Evolutionary conservation across 2,888 invertebrate species (phyloP), one percentile per base, ranked within the genome.

Genomic region (Apotomis betuletana): DNA sequence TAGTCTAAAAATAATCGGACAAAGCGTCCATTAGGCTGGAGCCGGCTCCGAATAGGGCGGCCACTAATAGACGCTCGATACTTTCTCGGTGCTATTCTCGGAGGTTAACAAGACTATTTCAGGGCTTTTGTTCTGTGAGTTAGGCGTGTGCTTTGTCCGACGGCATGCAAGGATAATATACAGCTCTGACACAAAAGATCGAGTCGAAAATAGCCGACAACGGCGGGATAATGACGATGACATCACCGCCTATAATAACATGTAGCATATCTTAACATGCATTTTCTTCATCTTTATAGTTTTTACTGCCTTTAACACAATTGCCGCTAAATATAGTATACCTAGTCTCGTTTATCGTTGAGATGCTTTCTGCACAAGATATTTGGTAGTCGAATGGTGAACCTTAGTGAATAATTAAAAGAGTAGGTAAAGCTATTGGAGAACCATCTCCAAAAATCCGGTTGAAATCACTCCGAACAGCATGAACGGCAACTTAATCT

Each of bases 51-150:
- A 55, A 65, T 65, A 55, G 64, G 41, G 81, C 77, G 81, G 85
- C 89, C 89, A 88, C 88, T 67, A 85, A 89, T 91, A 91, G 81
- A 81, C 75, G 83, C 76, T 85, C 85, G 84, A 87, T 88, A 88
- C 87, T 88, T 90, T 87, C 85, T 82, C 85, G 87, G 82, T 83
- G 81, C 82, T 87, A 89, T 89, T 90, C 85, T 85, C 80, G 85
- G 86, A 82, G 81, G 82, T 84, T 87, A 81, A 4, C 54, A 15
- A 83, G 76, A 83, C 82, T 90, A 90, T 90, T 90, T 84, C 82
- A 46, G 84, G 80, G 75, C 74, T 75, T 80, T 82, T 83, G 84
- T 85, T 86, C 85, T 80, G 81, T 41, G 51, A 38, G 41, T 41
- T 41, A 6, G 49, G 36, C 67, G 41, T 38, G 36, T 67, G 67